Evolutionary conservation across 1,140 invertebrate species (phyloP).

Genomic region (Caenorhabditis latens): DNA sequence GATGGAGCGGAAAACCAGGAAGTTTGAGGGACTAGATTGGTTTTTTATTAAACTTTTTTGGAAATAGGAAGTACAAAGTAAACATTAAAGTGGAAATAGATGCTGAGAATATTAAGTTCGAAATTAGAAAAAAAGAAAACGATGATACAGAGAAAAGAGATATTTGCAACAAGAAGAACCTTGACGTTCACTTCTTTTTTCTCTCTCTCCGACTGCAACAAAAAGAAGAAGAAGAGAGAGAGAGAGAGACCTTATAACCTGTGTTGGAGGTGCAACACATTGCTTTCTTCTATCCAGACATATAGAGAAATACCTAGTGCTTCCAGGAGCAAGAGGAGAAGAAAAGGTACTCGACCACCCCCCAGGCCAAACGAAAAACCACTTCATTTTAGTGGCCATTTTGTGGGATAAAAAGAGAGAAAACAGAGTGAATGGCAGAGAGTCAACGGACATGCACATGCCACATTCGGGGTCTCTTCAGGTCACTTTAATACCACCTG

Average conservation of each 20-base stretch:
- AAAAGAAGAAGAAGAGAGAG: neutral
- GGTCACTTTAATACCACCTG: conserved; percentile 31
- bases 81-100: neutral
- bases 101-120: no score
- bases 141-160: neutral
- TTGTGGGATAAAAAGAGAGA: conserved; percentile 16
- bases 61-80: neutral
- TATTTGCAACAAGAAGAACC: neutral
- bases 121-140: conserved; percentile 1
- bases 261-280: conserved; percentile 36
- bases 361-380: conserved; percentile 2
- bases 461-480: conserved; percentile 29
- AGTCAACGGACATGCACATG: conserved; percentile 35
- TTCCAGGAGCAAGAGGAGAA: neutral
- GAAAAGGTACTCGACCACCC: neutral
- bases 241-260: neutral
- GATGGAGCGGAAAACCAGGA: conserved; percentile 15
- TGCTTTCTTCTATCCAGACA: neutral
- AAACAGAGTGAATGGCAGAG: neutral
- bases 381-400: conserved; percentile 51
- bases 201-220: neutral
- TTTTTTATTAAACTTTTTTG: neutral
- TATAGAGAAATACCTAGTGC: conserved; percentile 38
- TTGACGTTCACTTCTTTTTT: neutral
- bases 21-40: neutral